Evolutionary conservation across 2,113 vertebrate species (phyloP).

Genomic region (Gnathonemus echidnorhynchus): DNA sequence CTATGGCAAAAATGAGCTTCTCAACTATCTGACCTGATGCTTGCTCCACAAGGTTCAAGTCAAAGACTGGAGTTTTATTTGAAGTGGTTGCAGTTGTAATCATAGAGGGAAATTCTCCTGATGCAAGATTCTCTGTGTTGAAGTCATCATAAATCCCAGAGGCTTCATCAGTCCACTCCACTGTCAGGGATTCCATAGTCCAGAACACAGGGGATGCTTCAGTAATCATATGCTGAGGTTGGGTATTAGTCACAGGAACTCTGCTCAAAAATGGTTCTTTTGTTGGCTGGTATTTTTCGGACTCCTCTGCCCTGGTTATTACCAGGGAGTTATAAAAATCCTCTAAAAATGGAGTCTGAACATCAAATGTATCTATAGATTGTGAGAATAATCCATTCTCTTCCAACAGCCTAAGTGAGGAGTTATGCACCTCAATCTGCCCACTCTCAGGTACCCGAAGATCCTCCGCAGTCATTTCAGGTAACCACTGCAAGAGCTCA

Average conservation of each 20-base stretch:
- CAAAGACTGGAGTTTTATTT: too few relatives aligned
- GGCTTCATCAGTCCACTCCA: too few relatives aligned
- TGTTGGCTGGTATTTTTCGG: slow-evolving; percentile 16
- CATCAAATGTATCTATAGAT: slow-evolving; percentile 32
- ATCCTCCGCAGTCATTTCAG: too few relatives aligned
- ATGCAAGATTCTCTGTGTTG: too few relatives aligned
- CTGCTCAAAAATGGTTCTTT: slow-evolving; percentile 37
- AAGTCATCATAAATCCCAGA: too few relatives aligned
- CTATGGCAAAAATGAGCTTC: too few relatives aligned
- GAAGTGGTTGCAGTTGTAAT: too few relatives aligned
- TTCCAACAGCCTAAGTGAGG: background rate
- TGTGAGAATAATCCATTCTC: slow-evolving; percentile 44
- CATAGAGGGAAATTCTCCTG: too few relatives aligned
- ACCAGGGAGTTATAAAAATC: slow-evolving; percentile 15
- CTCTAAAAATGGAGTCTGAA: slow-evolving; percentile 4
- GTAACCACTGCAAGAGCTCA: slow-evolving; percentile 17
- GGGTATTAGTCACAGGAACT: slow-evolving; percentile 36
- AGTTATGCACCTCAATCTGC: background rate
- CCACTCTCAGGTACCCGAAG: background rate
- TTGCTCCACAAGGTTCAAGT: too few relatives aligned
- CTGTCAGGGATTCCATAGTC: too few relatives aligned
- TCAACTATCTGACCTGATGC: too few relatives aligned
- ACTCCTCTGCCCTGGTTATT: slow-evolving; percentile 9
- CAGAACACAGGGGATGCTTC: slow-evolving; percentile 36
- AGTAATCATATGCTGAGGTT: slow-evolving; percentile 51